Evolutionary conservation across 2,888 invertebrate genomes (phyloP).

Genomic region (Campoplex nolae): DNA sequence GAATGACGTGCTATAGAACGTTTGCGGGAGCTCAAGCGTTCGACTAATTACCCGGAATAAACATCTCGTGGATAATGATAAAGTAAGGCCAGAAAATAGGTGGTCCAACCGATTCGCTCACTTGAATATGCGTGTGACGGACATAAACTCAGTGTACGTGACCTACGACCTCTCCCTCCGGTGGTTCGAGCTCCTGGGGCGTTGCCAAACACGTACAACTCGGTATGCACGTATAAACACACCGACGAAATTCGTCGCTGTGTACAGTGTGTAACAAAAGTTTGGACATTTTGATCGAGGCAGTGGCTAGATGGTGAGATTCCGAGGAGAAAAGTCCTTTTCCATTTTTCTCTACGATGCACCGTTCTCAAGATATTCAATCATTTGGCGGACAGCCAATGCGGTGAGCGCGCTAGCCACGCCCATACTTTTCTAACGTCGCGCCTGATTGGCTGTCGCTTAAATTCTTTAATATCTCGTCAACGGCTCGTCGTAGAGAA

Average conservation of each 20-base stretch:
- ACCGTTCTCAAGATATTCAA: neutral
- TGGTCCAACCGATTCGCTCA: conserved; percentile 24
- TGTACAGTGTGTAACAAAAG: conserved; percentile 15
- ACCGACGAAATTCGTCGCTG: neutral
- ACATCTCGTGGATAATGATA: conserved; percentile 63
- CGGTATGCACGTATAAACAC: conserved; percentile 1
- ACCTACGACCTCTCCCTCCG: conserved; percentile 48
- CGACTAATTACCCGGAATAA: conserved; percentile 64
- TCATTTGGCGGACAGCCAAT: neutral
- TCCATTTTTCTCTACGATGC: neutral
- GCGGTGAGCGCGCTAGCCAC: neutral
- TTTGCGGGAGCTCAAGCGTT: conserved; percentile 45
- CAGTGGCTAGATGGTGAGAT: neutral
- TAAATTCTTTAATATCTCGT: neutral
- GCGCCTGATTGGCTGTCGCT: neutral
- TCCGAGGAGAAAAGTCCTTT: neutral
- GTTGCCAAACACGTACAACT: conserved; percentile 56
- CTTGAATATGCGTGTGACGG: conserved; percentile 63
- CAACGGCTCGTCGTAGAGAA: neutral
- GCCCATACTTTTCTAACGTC: neutral
- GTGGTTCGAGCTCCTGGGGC: conserved; percentile 44
- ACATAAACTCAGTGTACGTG: conserved; percentile 60
- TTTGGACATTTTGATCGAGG: neutral
- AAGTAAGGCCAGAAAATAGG: conserved; percentile 62
- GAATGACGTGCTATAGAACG: conserved; percentile 48